A percentile compares a stretch with the other conserved stretches of the same genome.
Evolutionary conservation across 1,140 invertebrate genomes (phyloP).

Genomic region (Argopecten irradians): DNA sequence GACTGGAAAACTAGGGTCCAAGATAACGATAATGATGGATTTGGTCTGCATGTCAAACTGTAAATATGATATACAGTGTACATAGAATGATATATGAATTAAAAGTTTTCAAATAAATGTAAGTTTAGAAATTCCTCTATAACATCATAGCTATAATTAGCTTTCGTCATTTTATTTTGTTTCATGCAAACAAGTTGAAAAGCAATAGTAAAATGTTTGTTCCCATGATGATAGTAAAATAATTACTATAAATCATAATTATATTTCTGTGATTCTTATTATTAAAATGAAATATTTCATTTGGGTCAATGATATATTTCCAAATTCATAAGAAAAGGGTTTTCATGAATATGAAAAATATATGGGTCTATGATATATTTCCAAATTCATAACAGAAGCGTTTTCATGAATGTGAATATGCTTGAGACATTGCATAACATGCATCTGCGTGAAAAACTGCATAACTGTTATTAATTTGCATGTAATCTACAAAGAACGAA

Average conservation of each 20-base stretch:
- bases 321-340: too few species aligned
- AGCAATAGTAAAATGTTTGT: too few species aligned
- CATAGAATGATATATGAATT: background rate
- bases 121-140: background rate
- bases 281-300: too few species aligned
- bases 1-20: background rate
- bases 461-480: too few species aligned
- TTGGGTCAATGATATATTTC: too few species aligned
- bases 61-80: background rate
- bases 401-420: background rate
- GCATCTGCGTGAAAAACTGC: too few species aligned
- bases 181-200: background rate
- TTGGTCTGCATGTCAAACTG: background rate
- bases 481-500: too few species aligned
- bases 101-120: background rate
- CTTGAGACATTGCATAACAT: too few species aligned
- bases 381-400: too few species aligned
- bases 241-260: too few species aligned
- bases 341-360: background rate
- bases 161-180: background rate
- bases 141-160: background rate
- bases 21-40: background rate
- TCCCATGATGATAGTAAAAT: too few species aligned
- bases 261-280: background rate
- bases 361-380: too few species aligned